These are phyloP conservation scores for Valencia hispanica DNA, from an alignment of 2,797 vertebrate genomes.

Conservation along the genomic window DNA sequence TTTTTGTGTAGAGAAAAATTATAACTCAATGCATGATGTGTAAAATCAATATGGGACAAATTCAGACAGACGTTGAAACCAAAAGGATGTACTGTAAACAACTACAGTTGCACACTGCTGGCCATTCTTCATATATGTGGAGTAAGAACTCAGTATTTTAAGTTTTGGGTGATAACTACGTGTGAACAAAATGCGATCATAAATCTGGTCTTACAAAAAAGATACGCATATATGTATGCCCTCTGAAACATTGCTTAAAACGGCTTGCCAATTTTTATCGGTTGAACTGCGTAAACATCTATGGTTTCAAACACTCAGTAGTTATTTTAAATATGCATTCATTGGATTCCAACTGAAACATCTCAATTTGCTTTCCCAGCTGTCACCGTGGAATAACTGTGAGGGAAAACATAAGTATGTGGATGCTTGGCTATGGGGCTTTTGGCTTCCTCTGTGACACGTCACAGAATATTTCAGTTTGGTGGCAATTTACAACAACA, in stretches of 20 bases:
- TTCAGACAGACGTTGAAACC: background rate
- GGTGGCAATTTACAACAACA: slow-evolving; percentile 77
- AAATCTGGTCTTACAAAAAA: background rate
- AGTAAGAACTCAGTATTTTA: background rate
- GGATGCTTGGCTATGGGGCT: slow-evolving; percentile 65
- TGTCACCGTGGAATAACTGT: slow-evolving; percentile 67
- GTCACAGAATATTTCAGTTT: slow-evolving; percentile 77
- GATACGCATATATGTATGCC: too few species aligned
- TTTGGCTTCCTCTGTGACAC: slow-evolving; percentile 61
- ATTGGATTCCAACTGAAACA: slow-evolving; percentile 56
- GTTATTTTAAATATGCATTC: slow-evolving; percentile 56
- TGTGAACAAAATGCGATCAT: background rate
- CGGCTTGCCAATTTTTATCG: slow-evolving; percentile 38
- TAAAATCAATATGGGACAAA: background rate
- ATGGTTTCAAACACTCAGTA: slow-evolving; percentile 36
- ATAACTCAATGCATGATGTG: background rate
- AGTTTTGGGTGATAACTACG: background rate
- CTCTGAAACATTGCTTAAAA: background rate
- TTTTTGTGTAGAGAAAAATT: background rate
- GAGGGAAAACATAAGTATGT: slow-evolving; percentile 60
- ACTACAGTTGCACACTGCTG: background rate
- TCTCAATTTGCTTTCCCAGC: slow-evolving; percentile 59
- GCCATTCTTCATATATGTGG: background rate
- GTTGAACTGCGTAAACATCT: slow-evolving; percentile 9
- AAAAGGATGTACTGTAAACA: background rate